Evolutionary conservation across 2,113 vertebrate species (phyloP).

Genomic region (Burhinus oedicnemus): DNA sequence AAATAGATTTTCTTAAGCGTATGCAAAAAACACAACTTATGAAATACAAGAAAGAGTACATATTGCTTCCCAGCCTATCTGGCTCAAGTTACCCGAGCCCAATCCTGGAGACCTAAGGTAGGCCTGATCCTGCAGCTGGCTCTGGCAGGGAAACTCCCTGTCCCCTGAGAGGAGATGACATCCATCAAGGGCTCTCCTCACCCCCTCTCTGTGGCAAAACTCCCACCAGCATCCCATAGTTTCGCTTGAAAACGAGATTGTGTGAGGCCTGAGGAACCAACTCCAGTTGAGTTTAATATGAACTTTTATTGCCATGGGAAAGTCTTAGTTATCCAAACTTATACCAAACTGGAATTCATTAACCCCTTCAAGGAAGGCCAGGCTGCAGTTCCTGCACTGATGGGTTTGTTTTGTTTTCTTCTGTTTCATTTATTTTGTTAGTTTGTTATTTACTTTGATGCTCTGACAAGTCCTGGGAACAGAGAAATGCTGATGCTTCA

Average conservation of each 20-base stretch:
- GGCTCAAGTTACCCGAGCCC: not conserved
- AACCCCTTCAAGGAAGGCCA: not conserved
- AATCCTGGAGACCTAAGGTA: not conserved
- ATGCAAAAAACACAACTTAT: not conserved
- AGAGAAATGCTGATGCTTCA: not conserved
- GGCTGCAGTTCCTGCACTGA: not conserved
- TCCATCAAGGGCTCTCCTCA: not conserved
- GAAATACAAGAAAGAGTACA: not conserved
- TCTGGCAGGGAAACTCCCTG: not conserved
- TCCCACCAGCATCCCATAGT: not conserved
- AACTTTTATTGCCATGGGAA: constrained; percentile 34
- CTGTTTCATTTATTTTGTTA: not conserved
- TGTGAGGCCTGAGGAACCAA: not conserved
- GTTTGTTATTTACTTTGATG: not conserved
- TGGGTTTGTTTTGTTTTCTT: not conserved
- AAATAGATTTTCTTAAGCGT: not conserved
- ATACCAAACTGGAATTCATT: constrained; percentile 7
- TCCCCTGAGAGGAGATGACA: not conserved
- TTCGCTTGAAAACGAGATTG: not conserved
- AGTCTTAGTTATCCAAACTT: not conserved
- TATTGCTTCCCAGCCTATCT: not conserved
- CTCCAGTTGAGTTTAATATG: not conserved
- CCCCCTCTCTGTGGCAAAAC: not conserved
- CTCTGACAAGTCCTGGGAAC: not conserved
- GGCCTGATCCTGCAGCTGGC: not conserved